A percentile compares a stretch with the other conserved stretches of the same genome.
phyloP scores from a whole-genome alignment of 2,113 vertebrate species.

The Heterotilapia buettikoferi region DNA sequence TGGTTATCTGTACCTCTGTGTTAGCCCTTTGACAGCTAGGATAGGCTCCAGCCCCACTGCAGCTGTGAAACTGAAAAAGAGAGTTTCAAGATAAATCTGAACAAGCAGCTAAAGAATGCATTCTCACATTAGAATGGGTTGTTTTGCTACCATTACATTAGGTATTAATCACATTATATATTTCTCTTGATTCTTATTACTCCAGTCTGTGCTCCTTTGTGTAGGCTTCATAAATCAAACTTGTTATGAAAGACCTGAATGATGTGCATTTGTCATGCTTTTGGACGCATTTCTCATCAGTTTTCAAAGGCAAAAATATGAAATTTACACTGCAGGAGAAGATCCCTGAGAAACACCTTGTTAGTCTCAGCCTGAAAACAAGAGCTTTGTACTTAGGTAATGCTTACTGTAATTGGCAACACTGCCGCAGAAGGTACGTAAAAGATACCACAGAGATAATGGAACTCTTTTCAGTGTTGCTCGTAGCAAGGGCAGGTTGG shows the following conservation, averaged over 20 bases:
- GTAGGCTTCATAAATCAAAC: background rate
- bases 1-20: background rate
- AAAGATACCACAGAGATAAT: constrained; percentile 26
- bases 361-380: constrained; percentile 8
- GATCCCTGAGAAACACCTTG: constrained; percentile 13
- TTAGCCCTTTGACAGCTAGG: background rate
- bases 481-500: background rate
- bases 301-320: background rate
- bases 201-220: background rate
- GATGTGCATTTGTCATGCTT: background rate
- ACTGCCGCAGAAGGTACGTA: background rate
- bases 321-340: background rate
- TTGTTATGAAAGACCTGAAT: background rate
- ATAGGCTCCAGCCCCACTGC: background rate
- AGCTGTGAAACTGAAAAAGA: background rate
- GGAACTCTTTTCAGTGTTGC: background rate
- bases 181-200: background rate
- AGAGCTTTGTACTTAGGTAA: constrained; percentile 5
- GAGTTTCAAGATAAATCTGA: background rate
- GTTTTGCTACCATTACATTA: background rate
- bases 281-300: background rate
- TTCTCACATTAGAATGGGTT: background rate
- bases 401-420: constrained; percentile 30
- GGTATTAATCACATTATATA: background rate
- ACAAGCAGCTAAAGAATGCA: background rate